Evolutionary conservation across 92 coral and sea anemone genomes (phyloP), one percentile per base, ranked within the genome.

Genomic region (Epizoanthus rinbou): DNA sequence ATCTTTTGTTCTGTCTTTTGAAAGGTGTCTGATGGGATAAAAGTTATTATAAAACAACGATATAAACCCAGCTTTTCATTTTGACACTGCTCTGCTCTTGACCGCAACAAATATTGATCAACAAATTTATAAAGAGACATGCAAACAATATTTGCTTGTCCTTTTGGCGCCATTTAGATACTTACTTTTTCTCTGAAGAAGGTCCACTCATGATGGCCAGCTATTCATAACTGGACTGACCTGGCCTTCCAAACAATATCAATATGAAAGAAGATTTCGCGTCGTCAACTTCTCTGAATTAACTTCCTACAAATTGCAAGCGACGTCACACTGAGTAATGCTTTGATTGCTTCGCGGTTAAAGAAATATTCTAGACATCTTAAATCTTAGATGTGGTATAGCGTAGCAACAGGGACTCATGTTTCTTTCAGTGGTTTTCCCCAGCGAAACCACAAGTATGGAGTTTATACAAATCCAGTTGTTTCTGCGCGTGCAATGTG

Each of bases 171-270:
- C 52, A 31, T 45, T 18, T 76, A 58, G 58, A 23, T 21, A 86
- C 93, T 90, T 82, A 92, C 93, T 87, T 90, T 87, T 85, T 87
- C 64, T 90, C 91, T 15, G 93, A 87, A 62, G 96, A 88, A 82
- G 81, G 87, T 4, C 88, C 91, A 64, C 89, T 92, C 93, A 85
- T 92, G 10, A 18, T 52, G 43, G 31, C 58, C 57, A 16, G 64
- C 3, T 74, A 31, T 16, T 54, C 65, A 74, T 56, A 23, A 74
- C 80, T 56, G 47, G 21, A 15, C 69, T 19, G 56, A n/a, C 52
- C 69, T 19, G 56, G 35, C 52, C 24, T 45, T 11, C 8, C 56
- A 50, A 70, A 64, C 39, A 64, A 64, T 43, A 43, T 5, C 39
- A 64, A 64, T 43, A 43, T 5, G 56, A 69, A 47, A 24, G 58